Evolutionary conservation across 1,140 invertebrate genomes (phyloP).

Genomic region (Aphaenogaster rudis): DNA sequence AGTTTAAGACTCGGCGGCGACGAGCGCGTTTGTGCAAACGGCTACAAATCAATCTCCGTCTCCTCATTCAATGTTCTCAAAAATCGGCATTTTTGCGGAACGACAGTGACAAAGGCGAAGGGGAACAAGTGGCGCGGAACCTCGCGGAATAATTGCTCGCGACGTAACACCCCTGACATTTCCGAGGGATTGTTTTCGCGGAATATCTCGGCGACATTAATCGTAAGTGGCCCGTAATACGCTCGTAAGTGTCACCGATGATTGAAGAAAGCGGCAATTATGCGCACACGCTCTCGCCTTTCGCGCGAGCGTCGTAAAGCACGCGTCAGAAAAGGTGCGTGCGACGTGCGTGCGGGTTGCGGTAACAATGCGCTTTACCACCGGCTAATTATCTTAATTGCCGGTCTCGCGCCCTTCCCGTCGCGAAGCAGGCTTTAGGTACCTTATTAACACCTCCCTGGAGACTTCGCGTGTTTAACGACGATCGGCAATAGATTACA

Average conservation of each 20-base stretch:
- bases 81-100: neutral
- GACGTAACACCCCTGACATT: conserved; percentile 55
- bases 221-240: conserved; percentile 31
- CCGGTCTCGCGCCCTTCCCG: neutral
- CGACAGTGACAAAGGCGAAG: neutral
- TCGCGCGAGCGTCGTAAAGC: conserved; percentile 32
- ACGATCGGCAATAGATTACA: neutral
- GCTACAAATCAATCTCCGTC: conserved; percentile 48
- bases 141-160: conserved; percentile 30
- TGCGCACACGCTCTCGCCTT: conserved; percentile 8
- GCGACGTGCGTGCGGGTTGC: conserved; percentile 19
- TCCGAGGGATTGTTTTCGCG: conserved; percentile 16
- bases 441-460: conserved; percentile 23
- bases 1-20: conserved; percentile 17
- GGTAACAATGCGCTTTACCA: conserved; percentile 55
- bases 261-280: conserved; percentile 67
- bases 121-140: neutral
- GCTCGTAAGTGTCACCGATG: conserved; percentile 20
- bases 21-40: conserved; percentile 24
- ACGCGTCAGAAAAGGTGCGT: conserved; percentile 54
- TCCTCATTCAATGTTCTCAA: neutral
- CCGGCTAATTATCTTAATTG: conserved; percentile 71
- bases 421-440: conserved; percentile 1
- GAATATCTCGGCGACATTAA: conserved; percentile 32
- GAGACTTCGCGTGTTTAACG: conserved; percentile 1